phyloP scores from a whole-genome alignment of 2,888 invertebrate species.

The Caenorhabditis angaria region DNA sequence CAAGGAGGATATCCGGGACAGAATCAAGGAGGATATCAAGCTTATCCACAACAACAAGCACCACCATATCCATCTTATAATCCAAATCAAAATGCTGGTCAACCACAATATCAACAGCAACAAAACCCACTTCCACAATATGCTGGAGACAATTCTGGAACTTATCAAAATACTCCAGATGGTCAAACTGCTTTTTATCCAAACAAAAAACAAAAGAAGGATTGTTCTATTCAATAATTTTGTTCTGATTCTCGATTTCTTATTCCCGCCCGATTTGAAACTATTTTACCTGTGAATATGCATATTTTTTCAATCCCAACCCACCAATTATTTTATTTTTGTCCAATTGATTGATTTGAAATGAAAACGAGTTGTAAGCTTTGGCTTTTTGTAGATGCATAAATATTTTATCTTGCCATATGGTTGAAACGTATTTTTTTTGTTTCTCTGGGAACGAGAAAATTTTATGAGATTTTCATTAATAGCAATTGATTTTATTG shows the following conservation, averaged over 20 bases:
- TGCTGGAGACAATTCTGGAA: slow-evolving; percentile 6
- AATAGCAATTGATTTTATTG: no score
- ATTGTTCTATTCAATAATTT: slow-evolving; percentile 51
- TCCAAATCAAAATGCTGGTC: slow-evolving; percentile 34
- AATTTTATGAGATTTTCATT: no score
- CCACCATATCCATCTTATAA: slow-evolving; percentile 58
- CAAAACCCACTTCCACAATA: background rate
- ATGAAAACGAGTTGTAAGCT: background rate
- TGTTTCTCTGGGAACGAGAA: background rate
- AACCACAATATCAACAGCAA: background rate
- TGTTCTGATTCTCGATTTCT: background rate
- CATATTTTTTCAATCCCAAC: background rate
- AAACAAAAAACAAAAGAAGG: slow-evolving; percentile 67
- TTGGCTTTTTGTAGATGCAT: background rate
- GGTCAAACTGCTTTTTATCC: slow-evolving; percentile 64
- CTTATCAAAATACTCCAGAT: slow-evolving; percentile 18
- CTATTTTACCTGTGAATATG: background rate
- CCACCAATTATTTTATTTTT: background rate
- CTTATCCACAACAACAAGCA: slow-evolving; percentile 19
- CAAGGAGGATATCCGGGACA: background rate
- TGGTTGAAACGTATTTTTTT: no score
- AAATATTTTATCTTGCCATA: background rate
- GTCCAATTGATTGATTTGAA: no score
- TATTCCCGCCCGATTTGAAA: no score
- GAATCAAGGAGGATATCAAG: background rate